phyloP scores from a whole-genome alignment of 2,888 invertebrate species.

The Hyalella azteca region DNA sequence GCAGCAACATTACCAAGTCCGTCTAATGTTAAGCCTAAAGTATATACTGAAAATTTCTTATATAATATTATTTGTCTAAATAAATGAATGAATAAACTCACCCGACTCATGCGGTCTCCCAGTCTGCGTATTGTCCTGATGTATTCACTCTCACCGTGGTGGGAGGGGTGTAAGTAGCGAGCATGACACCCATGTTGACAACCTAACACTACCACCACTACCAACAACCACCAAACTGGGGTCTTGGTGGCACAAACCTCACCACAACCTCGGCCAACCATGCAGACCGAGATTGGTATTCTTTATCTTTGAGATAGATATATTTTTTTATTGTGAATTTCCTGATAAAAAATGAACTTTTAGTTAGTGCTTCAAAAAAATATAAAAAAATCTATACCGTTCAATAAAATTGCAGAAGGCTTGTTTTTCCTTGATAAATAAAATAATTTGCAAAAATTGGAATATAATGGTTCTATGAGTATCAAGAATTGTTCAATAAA shows the following conservation, averaged over 20 bases:
- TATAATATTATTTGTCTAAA: neutral
- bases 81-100: neutral
- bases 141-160: neutral
- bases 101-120: slow-evolving; percentile 25
- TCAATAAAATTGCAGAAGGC: neutral
- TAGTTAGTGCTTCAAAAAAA: neutral
- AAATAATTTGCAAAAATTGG: neutral
- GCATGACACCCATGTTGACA: neutral
- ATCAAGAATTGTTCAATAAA: too few species aligned
- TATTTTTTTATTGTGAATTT: neutral
- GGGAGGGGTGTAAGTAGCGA: neutral
- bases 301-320: neutral
- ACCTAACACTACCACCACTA: neutral
- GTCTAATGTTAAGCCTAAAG: too few species aligned
- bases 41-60: neutral
- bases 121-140: slow-evolving; percentile 8
- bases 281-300: neutral
- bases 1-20: too few species aligned
- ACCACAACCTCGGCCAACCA: neutral
- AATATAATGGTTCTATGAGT: neutral
- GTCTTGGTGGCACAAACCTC: neutral
- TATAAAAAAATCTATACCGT: neutral
- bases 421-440: neutral
- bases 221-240: neutral
- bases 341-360: neutral